Evolutionary conservation across 2,113 vertebrate genomes (phyloP), one percentile per base, ranked within the genome.

Genomic region (Plotosus lineatus): DNA sequence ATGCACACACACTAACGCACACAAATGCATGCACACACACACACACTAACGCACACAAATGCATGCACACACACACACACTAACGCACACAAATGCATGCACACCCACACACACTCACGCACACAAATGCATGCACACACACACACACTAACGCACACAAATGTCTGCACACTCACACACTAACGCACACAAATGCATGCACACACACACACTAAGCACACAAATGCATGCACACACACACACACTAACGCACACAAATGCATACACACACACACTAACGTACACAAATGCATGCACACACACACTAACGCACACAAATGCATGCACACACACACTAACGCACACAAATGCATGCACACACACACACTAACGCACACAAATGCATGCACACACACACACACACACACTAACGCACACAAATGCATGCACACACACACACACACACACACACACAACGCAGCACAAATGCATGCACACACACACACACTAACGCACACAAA

Each of bases 141-240:
- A 68, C 80, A 66, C 55, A 73, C 60, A 56, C 58, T 76, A 46
- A 60, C 68, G 74, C 42, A 19, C 44, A 68, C n/a, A n/a, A n/a
- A n/a, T n/a, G n/a, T n/a, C n/a, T n/a, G n/a, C n/a, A n/a, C n/a
- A n/a, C n/a, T n/a, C n/a, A n/a, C n/a, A n/a, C n/a, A n/a, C n/a
- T n/a, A n/a, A n/a, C n/a, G n/a, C 33, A 55, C 71, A 38, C 19
- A 66, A 58, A 63, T 55, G 17, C 42, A 50, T n/a, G n/a, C n/a
- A n/a, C n/a, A 11, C 72, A 33, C 36, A 48, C 68, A 28, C 71
- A 31, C 40, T 17, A 28, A 81, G n/a, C 53, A 60, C 56, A 36
- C 60, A 36, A 28, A 63, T 31, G 36, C 60, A 63, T 31, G 21
- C 60, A 65, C 61, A 66, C 63, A 42, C 61, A 68, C 80, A 66